phyloP scores from a whole-genome alignment of 2,888 invertebrate genomes.

The Pollenia amentaria region DNA sequence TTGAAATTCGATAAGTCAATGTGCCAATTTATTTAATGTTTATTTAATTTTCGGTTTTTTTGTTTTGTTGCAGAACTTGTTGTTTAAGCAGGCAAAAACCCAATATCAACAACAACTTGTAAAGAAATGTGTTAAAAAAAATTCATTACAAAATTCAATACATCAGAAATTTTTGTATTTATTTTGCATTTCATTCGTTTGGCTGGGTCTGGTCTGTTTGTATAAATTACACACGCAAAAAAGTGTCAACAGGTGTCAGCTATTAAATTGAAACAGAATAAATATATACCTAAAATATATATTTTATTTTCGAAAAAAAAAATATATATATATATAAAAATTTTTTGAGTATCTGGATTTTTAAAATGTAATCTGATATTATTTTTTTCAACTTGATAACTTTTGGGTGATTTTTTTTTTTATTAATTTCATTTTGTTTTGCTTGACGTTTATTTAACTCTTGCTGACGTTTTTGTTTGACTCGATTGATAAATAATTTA shows the following conservation, averaged over 20 bases:
- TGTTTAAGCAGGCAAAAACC: conserved; percentile 7
- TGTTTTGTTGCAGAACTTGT: background rate
- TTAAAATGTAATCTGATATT: conserved; percentile 40
- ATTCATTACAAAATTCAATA: conserved; percentile 70
- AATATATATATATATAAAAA: background rate
- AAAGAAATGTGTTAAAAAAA: conserved; percentile 64
- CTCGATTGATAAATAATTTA: conserved; percentile 18
- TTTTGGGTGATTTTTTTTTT: background rate
- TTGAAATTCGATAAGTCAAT: conserved; percentile 77
- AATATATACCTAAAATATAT: conserved; percentile 8
- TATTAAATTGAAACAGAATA: conserved; percentile 55
- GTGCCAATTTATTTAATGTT: conserved; percentile 69
- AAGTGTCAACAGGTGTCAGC: conserved; percentile 75
- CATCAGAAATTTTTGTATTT: conserved; percentile 51
- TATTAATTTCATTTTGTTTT: background rate
- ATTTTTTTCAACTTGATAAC: background rate
- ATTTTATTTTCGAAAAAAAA: background rate
- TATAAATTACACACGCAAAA: conserved; percentile 66
- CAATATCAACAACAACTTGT: conserved; percentile 12
- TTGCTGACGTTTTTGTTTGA: conserved; percentile 37
- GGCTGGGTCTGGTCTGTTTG: conserved; percentile 41
- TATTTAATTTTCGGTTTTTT: conserved; percentile 55
- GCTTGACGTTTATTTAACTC: conserved; percentile 14
- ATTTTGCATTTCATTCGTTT: conserved; percentile 53
- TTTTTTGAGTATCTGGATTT: conserved; percentile 7